Evolutionary conservation across 2,888 invertebrate species (phyloP).

Genomic region (Apeira syringaria): DNA sequence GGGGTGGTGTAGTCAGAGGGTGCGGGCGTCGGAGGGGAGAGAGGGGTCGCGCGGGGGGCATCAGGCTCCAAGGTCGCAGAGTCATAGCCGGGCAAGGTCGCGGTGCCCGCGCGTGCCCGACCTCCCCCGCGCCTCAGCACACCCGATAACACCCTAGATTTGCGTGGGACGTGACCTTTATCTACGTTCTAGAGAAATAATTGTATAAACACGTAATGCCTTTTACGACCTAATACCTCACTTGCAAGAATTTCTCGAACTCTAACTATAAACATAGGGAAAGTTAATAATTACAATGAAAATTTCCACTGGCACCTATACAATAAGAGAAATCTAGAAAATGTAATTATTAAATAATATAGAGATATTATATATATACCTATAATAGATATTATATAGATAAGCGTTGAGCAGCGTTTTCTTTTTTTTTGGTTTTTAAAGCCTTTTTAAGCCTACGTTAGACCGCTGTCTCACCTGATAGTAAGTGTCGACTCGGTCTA

Average conservation of each 20-base stretch:
- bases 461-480: too few species aligned
- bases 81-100: slow-evolving; percentile 83
- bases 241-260: slow-evolving; percentile 2
- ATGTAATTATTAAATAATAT: too few species aligned
- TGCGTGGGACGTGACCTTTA: slow-evolving; percentile 82
- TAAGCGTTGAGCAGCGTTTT: too few species aligned
- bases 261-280: neutral
- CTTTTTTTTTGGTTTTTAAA: too few species aligned
- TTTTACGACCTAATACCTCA: slow-evolving; percentile 53
- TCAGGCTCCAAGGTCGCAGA: slow-evolving; percentile 80
- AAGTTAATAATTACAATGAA: too few species aligned
- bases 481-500: too few species aligned
- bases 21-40: slow-evolving; percentile 30
- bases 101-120: slow-evolving; percentile 77
- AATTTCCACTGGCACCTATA: too few species aligned
- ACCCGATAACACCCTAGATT: slow-evolving; percentile 70
- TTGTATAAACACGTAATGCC: slow-evolving; percentile 72
- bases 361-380: too few species aligned
- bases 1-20: slow-evolving; percentile 38
- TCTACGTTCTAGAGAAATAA: slow-evolving; percentile 77
- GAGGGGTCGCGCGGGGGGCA: slow-evolving; percentile 36
- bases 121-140: slow-evolving; percentile 50
- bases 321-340: too few species aligned
- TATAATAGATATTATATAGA: too few species aligned
- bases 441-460: too few species aligned